These are phyloP conservation scores for Sebastes melanostomus DNA, from an alignment of 2,797 vertebrate species.

Conservation along the genomic window DNA sequence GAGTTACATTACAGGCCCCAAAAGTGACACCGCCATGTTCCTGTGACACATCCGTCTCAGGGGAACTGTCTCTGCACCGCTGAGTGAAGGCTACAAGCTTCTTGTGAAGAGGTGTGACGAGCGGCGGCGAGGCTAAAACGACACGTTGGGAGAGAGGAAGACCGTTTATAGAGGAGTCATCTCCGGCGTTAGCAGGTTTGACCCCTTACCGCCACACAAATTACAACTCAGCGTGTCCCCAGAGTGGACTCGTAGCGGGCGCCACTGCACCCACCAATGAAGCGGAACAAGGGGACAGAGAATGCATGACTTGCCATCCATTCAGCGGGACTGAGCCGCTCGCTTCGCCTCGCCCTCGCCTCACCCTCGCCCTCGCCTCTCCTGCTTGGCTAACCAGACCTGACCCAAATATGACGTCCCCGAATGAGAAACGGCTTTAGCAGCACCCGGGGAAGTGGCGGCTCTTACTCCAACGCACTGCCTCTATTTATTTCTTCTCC, in stretches of 20 bases:
- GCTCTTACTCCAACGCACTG: slow-evolving; percentile 22
- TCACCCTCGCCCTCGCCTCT: slow-evolving; percentile 17
- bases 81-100: slow-evolving; percentile 22
- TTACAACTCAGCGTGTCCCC: slow-evolving; percentile 44
- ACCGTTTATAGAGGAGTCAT: slow-evolving; percentile 21
- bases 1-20: background rate
- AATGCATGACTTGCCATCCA: slow-evolving; percentile 64
- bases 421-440: slow-evolving; percentile 45
- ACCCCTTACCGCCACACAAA: slow-evolving; percentile 39
- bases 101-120: slow-evolving; percentile 5
- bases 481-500: slow-evolving; percentile 1
- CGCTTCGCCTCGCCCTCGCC: slow-evolving; percentile 13
- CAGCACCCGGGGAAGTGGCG: slow-evolving; percentile 34
- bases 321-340: slow-evolving; percentile 58
- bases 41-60: slow-evolving; percentile 19
- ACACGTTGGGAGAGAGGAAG: background rate
- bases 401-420: slow-evolving; percentile 71
- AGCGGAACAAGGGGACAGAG: slow-evolving; percentile 62
- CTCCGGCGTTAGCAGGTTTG: slow-evolving; percentile 25
- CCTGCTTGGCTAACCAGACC: slow-evolving; percentile 64
- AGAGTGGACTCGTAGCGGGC: slow-evolving; percentile 38
- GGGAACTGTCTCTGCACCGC: background rate
- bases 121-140: background rate
- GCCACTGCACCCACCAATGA: slow-evolving; percentile 42
- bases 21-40: slow-evolving; percentile 4